Evolutionary conservation across 2,113 vertebrate genomes (phyloP).

Genomic region (Anas platyrhynchos): DNA sequence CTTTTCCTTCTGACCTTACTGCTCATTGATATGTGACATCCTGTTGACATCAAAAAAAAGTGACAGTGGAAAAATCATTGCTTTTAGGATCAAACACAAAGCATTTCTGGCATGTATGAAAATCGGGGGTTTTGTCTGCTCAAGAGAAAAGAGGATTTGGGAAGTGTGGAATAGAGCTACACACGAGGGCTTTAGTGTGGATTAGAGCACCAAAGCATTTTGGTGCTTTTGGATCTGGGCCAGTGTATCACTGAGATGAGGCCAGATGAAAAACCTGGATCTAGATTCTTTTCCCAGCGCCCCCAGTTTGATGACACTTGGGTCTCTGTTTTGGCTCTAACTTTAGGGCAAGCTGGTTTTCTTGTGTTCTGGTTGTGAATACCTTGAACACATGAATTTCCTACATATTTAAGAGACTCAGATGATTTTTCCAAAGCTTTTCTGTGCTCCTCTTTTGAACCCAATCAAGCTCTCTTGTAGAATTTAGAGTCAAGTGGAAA

Average conservation of each 20-base stretch:
- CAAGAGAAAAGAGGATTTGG: slow-evolving; percentile 31
- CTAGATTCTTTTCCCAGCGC: background rate
- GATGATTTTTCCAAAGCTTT: background rate
- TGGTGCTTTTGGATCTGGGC: background rate
- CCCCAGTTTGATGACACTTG: background rate
- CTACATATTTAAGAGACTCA: background rate
- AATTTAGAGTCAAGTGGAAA: slow-evolving; percentile 33
- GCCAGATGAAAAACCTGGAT: background rate
- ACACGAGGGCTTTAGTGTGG: background rate
- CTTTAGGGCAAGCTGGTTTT: background rate
- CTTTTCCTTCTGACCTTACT: background rate
- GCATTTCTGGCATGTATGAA: background rate
- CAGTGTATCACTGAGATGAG: background rate
- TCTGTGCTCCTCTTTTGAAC: slow-evolving; percentile 26
- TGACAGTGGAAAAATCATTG: background rate
- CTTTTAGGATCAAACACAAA: background rate
- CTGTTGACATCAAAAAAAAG: background rate
- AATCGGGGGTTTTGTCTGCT: background rate
- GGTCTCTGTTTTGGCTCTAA: background rate
- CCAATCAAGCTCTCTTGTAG: background rate
- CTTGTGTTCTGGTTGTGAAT: background rate
- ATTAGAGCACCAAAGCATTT: background rate
- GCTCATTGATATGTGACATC: fast-evolving
- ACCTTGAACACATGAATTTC: background rate
- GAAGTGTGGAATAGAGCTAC: background rate